Percentiles rank a stretch among this genome's conserved stretches.
These are phyloP conservation scores for Anisognathus igniventris DNA, from an alignment of 2,797 vertebrate genomes.

Conservation along the genomic window DNA sequence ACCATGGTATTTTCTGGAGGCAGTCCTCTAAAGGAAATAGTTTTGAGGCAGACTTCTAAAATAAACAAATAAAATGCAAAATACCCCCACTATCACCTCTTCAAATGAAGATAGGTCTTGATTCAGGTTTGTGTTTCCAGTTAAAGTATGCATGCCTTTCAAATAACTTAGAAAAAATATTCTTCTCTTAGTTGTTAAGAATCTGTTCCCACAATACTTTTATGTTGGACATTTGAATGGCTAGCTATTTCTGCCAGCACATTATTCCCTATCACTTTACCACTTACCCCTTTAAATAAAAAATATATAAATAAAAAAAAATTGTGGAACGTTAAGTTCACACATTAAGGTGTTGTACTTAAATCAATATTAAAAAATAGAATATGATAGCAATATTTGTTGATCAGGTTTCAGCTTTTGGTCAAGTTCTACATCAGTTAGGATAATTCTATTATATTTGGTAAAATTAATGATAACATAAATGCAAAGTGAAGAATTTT, in stretches of 20 bases:
- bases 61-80: not conserved
- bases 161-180: not conserved
- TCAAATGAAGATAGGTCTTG: not conserved
- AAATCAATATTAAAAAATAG: not conserved
- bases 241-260: not conserved
- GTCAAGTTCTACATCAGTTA: not conserved
- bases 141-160: not conserved
- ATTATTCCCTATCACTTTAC: not conserved
- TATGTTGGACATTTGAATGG: not conserved
- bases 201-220: not conserved
- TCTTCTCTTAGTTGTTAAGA: not conserved
- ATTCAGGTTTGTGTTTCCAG: not conserved
- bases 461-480: not conserved
- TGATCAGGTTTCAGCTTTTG: not conserved
- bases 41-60: not conserved
- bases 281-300: not conserved
- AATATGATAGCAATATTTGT: not conserved
- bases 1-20: not conserved
- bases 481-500: not conserved
- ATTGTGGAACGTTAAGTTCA: fast-evolving
- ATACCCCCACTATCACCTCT: not conserved
- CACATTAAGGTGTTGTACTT: fast-evolving
- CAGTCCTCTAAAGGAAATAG: not conserved
- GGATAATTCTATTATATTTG: not conserved
- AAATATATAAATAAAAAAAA: not conserved